Evolutionary conservation across 1,140 invertebrate species (phyloP), one percentile per base, ranked within the genome.

Genomic region (Venturia canescens): DNA sequence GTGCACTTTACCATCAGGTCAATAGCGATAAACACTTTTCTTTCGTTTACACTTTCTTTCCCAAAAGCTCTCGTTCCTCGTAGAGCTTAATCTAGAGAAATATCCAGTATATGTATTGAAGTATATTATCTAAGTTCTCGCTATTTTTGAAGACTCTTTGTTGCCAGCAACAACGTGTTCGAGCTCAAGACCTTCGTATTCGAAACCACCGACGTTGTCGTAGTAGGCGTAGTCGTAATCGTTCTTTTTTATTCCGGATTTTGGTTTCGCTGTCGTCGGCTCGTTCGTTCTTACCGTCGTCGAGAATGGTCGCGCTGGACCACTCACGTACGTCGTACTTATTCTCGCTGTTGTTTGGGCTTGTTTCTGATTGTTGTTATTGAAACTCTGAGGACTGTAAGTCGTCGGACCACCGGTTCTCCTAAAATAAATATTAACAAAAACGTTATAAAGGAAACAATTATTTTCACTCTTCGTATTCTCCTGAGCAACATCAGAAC

Each of bases 151-250:
- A 2, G 91, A 91, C n/a, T 92, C 91, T 69, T 91, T 92, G 57
- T 89, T 90, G 50, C 87, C 87, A 13, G 86, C 85, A 13, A 91
- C 90, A 29, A 77, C 75, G 60, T 91, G 89, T 72, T 91, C 90
- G 63, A 91, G 78, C 31, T 91, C 91, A 29, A 92, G 84, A 21
- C 86, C 89, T 26, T 92, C 91, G 79, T 92, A 92, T 71, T 92
- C 91, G 0, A 91, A 74, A 11, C 86, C 86, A 38, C 89, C 90
- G 1, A 86, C 86, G 63, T 91, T 91, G 44, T 92, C 91, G 78
- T 92, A 92, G 34, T 92, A 92, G 0, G 91, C 91, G 29, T 92
- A 92, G 83, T 92, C 91, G 57, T 92, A 92, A 79, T 92, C 91
- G 81, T 89, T 89, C 78, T 92, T 92, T 75, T 90, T 91, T n/a